phyloP scores from a whole-genome alignment of 2,113 vertebrate species.

The Casuarius casuarius region DNA sequence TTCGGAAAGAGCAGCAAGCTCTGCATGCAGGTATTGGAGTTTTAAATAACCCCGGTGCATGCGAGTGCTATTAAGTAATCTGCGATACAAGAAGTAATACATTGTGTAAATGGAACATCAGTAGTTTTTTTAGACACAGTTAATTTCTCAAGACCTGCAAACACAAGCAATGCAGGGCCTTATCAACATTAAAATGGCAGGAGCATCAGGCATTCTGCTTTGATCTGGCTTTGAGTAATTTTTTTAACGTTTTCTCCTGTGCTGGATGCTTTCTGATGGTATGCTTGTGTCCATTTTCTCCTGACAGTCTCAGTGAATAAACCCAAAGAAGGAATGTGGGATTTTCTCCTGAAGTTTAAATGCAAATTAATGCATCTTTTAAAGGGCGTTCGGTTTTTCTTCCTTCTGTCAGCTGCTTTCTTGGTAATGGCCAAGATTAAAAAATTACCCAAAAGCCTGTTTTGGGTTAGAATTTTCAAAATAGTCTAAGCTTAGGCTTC shows the following conservation, averaged over 20 bases:
- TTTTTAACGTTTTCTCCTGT: not conserved
- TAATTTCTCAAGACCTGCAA: not conserved
- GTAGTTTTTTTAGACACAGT: not conserved
- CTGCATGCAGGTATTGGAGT: not conserved
- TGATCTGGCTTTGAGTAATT: not conserved
- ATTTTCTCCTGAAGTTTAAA: not conserved
- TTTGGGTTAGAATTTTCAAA: not conserved
- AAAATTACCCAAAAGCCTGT: not conserved
- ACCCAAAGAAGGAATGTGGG: not conserved
- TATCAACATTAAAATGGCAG: not conserved
- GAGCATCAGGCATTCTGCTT: not conserved
- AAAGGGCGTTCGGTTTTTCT: not conserved
- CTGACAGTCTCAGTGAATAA: not conserved
- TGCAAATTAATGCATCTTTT: not conserved
- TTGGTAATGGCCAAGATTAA: not conserved
- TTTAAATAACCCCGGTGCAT: not conserved
- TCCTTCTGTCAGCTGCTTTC: not conserved
- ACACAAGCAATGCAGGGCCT: fast-evolving
- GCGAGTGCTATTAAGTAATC: conserved; percentile 4
- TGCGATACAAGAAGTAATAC: not conserved
- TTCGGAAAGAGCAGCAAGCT: not conserved
- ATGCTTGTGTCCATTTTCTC: not conserved
- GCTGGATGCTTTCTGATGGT: not conserved
- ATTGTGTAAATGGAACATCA: conserved; percentile 1
- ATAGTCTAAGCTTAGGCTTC: not conserved